Base-by-base conservation (phyloP, 64 coral and sea anemone species). In the Montipora efflorescens region DNA sequence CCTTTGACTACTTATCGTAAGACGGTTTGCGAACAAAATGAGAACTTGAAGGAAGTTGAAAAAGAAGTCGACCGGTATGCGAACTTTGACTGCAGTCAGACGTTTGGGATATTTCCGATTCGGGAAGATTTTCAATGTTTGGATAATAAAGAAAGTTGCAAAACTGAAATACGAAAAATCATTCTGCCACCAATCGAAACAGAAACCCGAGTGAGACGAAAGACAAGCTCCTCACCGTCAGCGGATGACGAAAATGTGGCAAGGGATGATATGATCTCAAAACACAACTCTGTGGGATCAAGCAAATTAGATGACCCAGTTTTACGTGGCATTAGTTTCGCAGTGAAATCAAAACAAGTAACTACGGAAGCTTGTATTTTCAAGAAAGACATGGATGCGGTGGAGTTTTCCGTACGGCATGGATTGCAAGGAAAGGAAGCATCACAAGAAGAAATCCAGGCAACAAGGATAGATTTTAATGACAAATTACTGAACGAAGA, bases 101-200 rank as follows among this genome's bases (percentile, higher is more conserved):
- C 82, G 0, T 89, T 50, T 62, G 87, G 72, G 7, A 77, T 89
- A 23, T 89, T 92, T 67, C 90, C 90, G 3, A 92, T 92, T 92
- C 80, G 85, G 10, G 90, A 92, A 5, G 81, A 85, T 15, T 74
- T 84, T 23, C 47, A 13, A 5, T 52, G 57, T 23, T 88, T 89
- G 13, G 25, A 81, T 3, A 71, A 77, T 53, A 4, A 46, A 71
- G 66, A 49, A 44, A 23, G 16, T 6, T 44, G 62, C 19, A 7
- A 7, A 21, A 50, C 7, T 23, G 82, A 86, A 70, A 86, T 71
- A 16, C 43, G 66, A 3, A 70, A 86, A 71, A 7, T 86, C 21
- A 21, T 49, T 11, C 66, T 86, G n/a, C 82, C 82, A 4, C 67
- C 45, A 6, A 71, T 86, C 44, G 82, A 71, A n/a, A 51, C 16